Evolutionary conservation across 2,797 vertebrate genomes (phyloP), one percentile per base, ranked within the genome.

Genomic region (Acomys russatus): DNA sequence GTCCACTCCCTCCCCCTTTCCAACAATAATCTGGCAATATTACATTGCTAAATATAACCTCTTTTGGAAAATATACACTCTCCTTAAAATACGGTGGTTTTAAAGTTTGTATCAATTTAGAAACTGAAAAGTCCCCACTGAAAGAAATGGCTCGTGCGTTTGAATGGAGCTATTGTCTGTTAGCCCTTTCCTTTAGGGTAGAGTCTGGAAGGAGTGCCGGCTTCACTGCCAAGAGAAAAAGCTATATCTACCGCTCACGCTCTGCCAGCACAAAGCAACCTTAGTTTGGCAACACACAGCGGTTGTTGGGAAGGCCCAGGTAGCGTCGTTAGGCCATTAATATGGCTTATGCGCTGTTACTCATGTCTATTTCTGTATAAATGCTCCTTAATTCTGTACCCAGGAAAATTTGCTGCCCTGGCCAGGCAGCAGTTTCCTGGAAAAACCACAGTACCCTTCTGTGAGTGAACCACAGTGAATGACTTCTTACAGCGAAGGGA

Each of bases 401-500:
- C 86, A 96, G 92, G 98, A 97, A 96, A 97, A 97, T 66, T 94
- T 3, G 88, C 97, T 97, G 98, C 92, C 97, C 86, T 97, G 61
- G 12, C 68, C 79, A 51, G 97, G 92, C 98, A 97, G 63, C 88
- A 85, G 66, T 90, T 98, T 98, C 54, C 8, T 28, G 88, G 97
- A 98, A 97, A 97, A 98, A 96, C 97, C 98, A 5, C 97, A 98
- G 86, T 97, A 97, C 94, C 95, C 93, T 98, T 96, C 89, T 3
- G 56, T 96, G 97, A 90, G 63, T 3, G 66, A 70, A 90, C 3
- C 9, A 91, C 94, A 88, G 93, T 96, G 79, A 95, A 97, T 82
- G 73, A 86, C 49, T 93, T 97, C 92, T 95, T 96, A 66, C 30
- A 92, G 97, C 88, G 87, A 77, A 91, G 86, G 86, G 59, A 79